phyloP scores from a whole-genome alignment of 1,140 invertebrate genomes.

The Ceratina japonica region DNA sequence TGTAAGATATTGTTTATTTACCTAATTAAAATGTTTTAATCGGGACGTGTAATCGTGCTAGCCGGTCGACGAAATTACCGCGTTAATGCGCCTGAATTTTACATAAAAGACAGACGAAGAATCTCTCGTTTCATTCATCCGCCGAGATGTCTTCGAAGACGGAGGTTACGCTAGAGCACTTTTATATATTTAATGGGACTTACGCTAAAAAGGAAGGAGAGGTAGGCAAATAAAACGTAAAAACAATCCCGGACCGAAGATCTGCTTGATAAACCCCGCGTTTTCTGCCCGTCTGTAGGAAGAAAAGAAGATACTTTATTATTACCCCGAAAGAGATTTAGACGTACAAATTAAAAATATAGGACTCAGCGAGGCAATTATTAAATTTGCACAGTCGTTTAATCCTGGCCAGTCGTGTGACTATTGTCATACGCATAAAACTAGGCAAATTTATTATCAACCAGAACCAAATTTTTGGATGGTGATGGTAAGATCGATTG shows the following conservation, averaged over 20 bases:
- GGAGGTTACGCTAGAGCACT: conserved; percentile 80
- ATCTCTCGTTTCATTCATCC: background rate
- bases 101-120: background rate
- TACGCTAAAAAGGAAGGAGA: conserved; percentile 85
- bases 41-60: background rate
- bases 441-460: conserved; percentile 91
- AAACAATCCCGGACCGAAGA: background rate
- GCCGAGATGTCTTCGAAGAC: conserved; percentile 73
- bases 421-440: conserved; percentile 93
- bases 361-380: conserved; percentile 94
- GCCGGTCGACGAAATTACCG: background rate
- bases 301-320: conserved; percentile 93
- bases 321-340: conserved; percentile 88
- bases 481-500: conserved; percentile 89
- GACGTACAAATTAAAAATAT: conserved; percentile 94
- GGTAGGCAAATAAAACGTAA: conserved; percentile 71
- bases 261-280: background rate
- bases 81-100: background rate
- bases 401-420: conserved; percentile 88
- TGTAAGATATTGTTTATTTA: background rate
- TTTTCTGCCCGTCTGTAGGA: conserved; percentile 83
- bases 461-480: conserved; percentile 94
- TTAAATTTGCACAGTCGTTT: conserved; percentile 96
- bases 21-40: background rate
- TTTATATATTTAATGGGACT: conserved; percentile 85